Base-by-base conservation (phyloP, 2,113 vertebrate genomes). In the Mormyrus lacerda region DNA sequence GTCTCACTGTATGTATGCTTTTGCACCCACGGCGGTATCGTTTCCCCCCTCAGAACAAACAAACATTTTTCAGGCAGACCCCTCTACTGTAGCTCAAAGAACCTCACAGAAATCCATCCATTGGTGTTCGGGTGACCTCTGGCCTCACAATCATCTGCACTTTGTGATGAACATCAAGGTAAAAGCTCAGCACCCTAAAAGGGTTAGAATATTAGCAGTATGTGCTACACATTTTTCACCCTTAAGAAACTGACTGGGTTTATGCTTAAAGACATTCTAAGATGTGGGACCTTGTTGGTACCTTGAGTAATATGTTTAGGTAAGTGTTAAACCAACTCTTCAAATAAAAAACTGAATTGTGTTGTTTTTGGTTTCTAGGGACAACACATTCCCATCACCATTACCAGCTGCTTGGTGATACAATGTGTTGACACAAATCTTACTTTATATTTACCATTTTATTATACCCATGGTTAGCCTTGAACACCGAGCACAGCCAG, bases 11-110 rank as follows among this genome's bases (percentile, higher is more conserved):
- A 13, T 35, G 8, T 39, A 86, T 10, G 21, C 1, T 11, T 44
- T 39, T 2, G n/a, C 39, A 31, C 73, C 27, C 24, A 48, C n/a
- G 35, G 48, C 9, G 51, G 9, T 50, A 51, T 5, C 11, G 35
- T 24, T 24, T 13, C 10, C 19, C 35, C 24, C 47, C 39, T 53
- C 76, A 88, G 89, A 84, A 87, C 87, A 90, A 90, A 90, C 50
- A 90, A 90, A 88, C n/a, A 47, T 69, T 89, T 55, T 50, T 73
- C 47, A 76, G 85, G 19, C 88, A 31, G 15, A 45, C 47, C 19
- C 24, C n/a, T 58, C 17, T 50, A 27, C n/a, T 58, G 6, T 50
- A 27, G n/a, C 85, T 87, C 85, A 39, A 50, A 55, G 8, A 58
- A n/a, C 48, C 50, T 13, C 61, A 69, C 42, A 44, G 45, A 47